Conservation (phyloP, 2,113 vertebrate species). For the Oophaga pumilio region DNA sequence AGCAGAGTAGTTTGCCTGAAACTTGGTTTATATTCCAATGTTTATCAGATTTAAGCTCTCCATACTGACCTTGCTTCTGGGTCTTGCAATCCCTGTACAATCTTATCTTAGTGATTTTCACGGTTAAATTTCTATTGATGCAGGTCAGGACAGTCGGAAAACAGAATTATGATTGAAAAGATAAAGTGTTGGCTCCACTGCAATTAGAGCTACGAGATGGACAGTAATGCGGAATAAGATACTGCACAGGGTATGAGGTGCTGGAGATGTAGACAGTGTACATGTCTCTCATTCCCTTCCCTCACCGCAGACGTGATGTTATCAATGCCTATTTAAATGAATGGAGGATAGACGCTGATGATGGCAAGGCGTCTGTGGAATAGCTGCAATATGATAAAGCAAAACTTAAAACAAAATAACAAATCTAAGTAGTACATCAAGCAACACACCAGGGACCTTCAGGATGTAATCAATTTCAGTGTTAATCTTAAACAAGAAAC, state of each 20-base stretch:
- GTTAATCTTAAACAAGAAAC: neutral
- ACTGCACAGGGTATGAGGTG: constrained; percentile 4
- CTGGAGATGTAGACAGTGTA: neutral
- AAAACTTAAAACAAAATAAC: neutral
- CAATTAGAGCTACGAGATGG: constrained; percentile 26
- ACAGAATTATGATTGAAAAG: constrained; percentile 48
- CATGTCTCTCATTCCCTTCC: constrained; percentile 21
- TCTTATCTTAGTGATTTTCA: constrained; percentile 52
- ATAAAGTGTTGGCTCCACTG: constrained; percentile 33
- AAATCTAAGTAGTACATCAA: neutral
- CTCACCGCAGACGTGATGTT: constrained; percentile 18
- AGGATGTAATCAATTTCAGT: neutral
- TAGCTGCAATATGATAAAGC: constrained; percentile 2
- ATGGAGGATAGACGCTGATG: constrained; percentile 13
- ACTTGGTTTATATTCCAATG: constrained; percentile 28
- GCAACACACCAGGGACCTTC: neutral
- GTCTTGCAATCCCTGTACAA: constrained; percentile 38
- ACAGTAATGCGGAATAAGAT: constrained; percentile 15
- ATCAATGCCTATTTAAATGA: constrained; percentile 43
- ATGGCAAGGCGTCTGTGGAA: neutral
- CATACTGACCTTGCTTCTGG: constrained; percentile 44
- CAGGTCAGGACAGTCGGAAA: constrained; percentile 38
- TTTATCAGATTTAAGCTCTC: constrained; percentile 40
- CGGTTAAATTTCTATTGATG: constrained; percentile 42
- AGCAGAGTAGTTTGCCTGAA: neutral